phyloP scores from a whole-genome alignment of 2,113 vertebrate species.

The Balaenoptera acutorostrata region DNA sequence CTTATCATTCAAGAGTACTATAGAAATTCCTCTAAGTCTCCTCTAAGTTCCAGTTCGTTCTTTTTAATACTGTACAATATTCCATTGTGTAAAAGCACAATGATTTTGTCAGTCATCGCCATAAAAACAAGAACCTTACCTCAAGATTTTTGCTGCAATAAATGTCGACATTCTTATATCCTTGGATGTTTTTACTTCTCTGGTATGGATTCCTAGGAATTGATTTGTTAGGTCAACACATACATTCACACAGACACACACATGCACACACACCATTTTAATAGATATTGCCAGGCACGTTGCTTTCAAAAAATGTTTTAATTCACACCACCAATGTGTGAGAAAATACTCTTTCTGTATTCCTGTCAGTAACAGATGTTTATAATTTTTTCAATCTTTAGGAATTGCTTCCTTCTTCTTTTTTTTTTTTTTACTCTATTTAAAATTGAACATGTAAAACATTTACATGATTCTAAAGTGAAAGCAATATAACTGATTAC shows the following conservation, averaged over 20 bases:
- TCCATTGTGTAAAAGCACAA: neutral
- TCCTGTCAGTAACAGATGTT: slow-evolving; percentile 49
- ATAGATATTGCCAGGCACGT: slow-evolving; percentile 20
- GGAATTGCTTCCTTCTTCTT: slow-evolving; percentile 30
- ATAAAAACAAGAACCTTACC: neutral
- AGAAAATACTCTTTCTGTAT: slow-evolving; percentile 59
- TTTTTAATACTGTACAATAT: neutral
- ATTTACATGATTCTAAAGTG: neutral
- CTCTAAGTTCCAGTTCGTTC: neutral
- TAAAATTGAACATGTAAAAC: slow-evolving; percentile 32
- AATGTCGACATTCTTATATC: neutral
- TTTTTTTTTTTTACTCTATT: slow-evolving; percentile 2
- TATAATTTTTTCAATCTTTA: slow-evolving; percentile 37
- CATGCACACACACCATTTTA: neutral
- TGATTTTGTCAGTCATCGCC: neutral
- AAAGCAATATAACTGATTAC: neutral
- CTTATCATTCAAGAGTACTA: neutral
- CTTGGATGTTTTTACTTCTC: neutral
- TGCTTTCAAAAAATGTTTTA: slow-evolving; percentile 63
- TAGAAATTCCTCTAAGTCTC: neutral
- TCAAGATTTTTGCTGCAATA: neutral
- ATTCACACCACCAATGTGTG: slow-evolving; percentile 57
- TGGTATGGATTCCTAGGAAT: neutral
- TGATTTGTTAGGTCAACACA: neutral
- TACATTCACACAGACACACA: neutral